Evolutionary conservation across 2,797 vertebrate genomes (phyloP), one percentile per base, ranked within the genome.

Genomic region (Loriculus beryllinus): DNA sequence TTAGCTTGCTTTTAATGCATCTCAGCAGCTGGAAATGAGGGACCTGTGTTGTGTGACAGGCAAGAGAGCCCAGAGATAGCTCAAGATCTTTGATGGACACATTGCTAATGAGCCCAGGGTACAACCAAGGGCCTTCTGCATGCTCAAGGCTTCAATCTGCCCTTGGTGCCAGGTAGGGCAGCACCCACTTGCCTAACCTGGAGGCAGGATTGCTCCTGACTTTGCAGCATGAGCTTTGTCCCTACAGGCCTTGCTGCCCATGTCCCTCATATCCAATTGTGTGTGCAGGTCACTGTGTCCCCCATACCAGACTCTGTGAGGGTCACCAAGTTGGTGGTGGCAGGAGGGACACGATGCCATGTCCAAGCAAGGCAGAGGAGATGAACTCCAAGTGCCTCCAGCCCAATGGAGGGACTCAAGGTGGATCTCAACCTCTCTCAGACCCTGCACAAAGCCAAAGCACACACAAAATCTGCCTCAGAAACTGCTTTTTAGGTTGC

Each of bases 1-100:
- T 93, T 93, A 96, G 94, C 75, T 87, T 84, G 59, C 67, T 63
- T 90, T 59, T 87, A 91, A 94, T 35, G 90, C 67, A 65, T 79
- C 85, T 74, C 85, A 82, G 92, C 93, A 95, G 93, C 94, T 97
- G 92, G 92, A 91, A 93, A 59, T 0, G 3, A 92, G 75, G 89
- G 88, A 92, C 65, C 54, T 78, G 71, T 3, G 37, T 31, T 67
- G 31, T 23, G 43, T 14, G 79, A 51, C 0, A 0, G 42, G 71
- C 43, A 10, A n/a, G 9, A 82, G 60, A 84, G 40, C 37, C n/a
- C 60, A 21, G 52, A 81, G 69, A 26, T 54, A 69, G 87, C 69
- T 75, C 48, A 2, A 39, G 26, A 42, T 35, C 28, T 16, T 72
- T 10, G 52, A 62, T 1, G 60, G 65, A 74, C 0, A 1, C 0